Base-by-base conservation (phyloP, 2,797 vertebrate species). In the Eurystomus glaucurus region DNA sequence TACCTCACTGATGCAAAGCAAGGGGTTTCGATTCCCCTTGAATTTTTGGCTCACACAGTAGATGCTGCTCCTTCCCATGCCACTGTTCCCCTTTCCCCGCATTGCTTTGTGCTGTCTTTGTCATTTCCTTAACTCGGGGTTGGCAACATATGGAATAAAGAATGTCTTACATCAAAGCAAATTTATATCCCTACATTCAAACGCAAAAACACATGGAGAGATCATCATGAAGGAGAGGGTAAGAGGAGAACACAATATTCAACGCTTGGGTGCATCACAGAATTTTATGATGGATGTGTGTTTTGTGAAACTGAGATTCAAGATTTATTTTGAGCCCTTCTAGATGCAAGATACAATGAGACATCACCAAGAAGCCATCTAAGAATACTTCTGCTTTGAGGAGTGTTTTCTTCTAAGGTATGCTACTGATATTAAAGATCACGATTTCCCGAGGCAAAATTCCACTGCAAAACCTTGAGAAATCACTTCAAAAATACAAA, bases 401-500 rank as follows among this genome's bases (percentile, higher is more conserved):
- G 64, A 96, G 50, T 77, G 54, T 74, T 87, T 94, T 93, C 61
- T 88, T 87, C 84, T 89, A 74, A 93, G 81, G 60, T 79, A 88
- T 79, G 78, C 45, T 66, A 74, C 76, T 75, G 78, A 96, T 91
- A 97, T 76, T 79, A 83, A 86, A 87, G 81, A 92, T 83, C 46
- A 28, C 31, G 74, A 28, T 60, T 91, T 92, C 96, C 92, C 0
- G 7, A 83, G 89, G 96, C 95, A 91, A 95, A 95, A 94, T 95
- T 97, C 91, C 91, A 89, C 64, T 83, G 54, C 86, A 89, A 91
- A 97, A 91, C 37, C 58, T 95, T 95, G 75, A 95, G 96, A 97
- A 97, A 94, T 93, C 39, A 33, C 66, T 94, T 94, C 43, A 87
- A 93, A 96, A 97, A 92, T 58, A 85, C 64, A 87, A 95, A 88